A percentile compares a stretch with the other conserved stretches of the same genome.
phyloP scores from a whole-genome alignment of 1,140 invertebrate species.

The Belonocnema kinseyi region DNA sequence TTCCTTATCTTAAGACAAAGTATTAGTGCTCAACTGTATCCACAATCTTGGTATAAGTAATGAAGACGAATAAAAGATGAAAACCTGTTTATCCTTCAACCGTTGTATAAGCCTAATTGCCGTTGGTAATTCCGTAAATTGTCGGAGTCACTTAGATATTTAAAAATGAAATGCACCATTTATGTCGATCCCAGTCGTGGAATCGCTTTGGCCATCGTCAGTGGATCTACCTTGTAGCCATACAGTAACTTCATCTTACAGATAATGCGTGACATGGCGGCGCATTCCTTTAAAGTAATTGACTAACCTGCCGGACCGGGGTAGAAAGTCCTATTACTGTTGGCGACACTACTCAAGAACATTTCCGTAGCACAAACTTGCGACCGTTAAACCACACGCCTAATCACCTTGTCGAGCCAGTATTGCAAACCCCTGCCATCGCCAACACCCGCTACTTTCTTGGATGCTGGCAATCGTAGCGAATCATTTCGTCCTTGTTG shows the following conservation, averaged over 20 bases:
- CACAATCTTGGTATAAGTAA: slow-evolving; percentile 10
- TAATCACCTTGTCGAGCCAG: slow-evolving; percentile 55
- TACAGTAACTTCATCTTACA: slow-evolving; percentile 20
- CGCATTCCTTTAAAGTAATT: slow-evolving; percentile 48
- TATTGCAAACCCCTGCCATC: slow-evolving; percentile 44
- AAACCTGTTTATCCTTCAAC: slow-evolving; percentile 31
- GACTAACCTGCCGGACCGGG: slow-evolving; percentile 46
- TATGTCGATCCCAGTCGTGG: slow-evolving; percentile 17
- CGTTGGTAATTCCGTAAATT: slow-evolving; percentile 13
- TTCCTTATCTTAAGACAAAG: slow-evolving; percentile 2
- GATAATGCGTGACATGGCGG: slow-evolving; percentile 29
- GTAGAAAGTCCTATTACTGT: slow-evolving; percentile 53
- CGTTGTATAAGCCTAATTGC: not conserved
- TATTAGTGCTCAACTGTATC: not conserved
- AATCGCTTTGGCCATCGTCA: slow-evolving; percentile 24
- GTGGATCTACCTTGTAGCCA: slow-evolving; percentile 19
- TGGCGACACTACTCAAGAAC: slow-evolving; percentile 49
- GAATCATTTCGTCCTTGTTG: slow-evolving; percentile 34
- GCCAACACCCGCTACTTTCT: slow-evolving; percentile 47
- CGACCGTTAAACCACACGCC: slow-evolving; percentile 56
- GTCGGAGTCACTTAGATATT: slow-evolving; percentile 16
- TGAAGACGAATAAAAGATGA: not conserved
- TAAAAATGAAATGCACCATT: slow-evolving; percentile 26
- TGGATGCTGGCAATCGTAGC: slow-evolving; percentile 30
- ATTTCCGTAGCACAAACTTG: slow-evolving; percentile 44